These are phyloP conservation scores for Steromphala cineraria DNA, from an alignment of 2,888 invertebrate species.

Conservation along the genomic window DNA sequence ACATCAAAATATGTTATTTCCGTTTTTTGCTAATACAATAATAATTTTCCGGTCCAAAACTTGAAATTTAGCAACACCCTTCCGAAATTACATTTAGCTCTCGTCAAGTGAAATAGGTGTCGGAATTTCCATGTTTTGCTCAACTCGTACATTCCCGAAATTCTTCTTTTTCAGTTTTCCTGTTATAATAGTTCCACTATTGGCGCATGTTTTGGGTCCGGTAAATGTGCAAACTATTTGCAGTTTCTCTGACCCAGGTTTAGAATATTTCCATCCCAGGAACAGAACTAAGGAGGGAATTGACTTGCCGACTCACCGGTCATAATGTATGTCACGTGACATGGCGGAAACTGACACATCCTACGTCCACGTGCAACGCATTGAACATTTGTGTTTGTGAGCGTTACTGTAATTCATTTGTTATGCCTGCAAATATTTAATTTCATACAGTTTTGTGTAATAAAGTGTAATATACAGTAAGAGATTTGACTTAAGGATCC, in stretches of 20 bases:
- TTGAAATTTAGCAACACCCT: neutral
- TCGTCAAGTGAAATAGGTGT: too few relatives aligned
- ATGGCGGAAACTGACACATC: neutral
- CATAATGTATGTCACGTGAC: neutral
- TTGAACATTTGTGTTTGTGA: neutral
- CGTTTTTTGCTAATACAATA: too few relatives aligned
- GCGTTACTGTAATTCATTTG: too few relatives aligned
- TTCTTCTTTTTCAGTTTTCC: too few relatives aligned
- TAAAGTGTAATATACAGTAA: too few relatives aligned
- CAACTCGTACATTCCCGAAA: too few relatives aligned
- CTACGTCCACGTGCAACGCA: neutral
- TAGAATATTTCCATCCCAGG: neutral
- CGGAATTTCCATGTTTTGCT: too few relatives aligned
- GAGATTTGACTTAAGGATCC: too few relatives aligned
- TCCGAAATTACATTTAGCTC: neutral
- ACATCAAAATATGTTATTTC: too few relatives aligned
- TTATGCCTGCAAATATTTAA: too few relatives aligned
- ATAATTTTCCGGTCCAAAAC: too few relatives aligned
- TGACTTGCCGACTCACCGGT: neutral
- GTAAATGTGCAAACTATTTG: neutral
- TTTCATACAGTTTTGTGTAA: too few relatives aligned
- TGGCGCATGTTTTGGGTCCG: neutral
- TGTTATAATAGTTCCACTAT: neutral
- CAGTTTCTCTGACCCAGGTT: neutral
- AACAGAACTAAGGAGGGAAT: neutral